Evolutionary conservation across 2,888 invertebrate species (phyloP).

Genomic region (Drosophila helvetica): DNA sequence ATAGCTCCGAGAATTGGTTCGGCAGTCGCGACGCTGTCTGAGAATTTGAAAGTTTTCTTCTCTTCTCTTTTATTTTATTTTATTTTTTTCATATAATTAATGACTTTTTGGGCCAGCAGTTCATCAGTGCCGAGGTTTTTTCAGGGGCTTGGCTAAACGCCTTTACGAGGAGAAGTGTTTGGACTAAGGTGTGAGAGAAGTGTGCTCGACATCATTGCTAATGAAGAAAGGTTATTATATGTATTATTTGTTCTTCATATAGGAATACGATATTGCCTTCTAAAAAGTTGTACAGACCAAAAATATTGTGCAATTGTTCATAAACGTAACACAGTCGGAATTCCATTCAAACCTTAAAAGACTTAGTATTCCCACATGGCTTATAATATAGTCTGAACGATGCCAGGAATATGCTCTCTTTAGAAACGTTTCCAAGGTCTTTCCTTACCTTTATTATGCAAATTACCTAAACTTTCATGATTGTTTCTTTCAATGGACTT

Average conservation of each 20-base stretch:
- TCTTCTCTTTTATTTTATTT: slow-evolving; percentile 23
- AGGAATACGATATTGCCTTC: too few relatives aligned
- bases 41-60: slow-evolving; percentile 38
- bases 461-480: slow-evolving; percentile 24
- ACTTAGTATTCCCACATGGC: too few relatives aligned
- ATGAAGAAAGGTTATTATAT: slow-evolving; percentile 15
- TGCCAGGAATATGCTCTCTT: too few relatives aligned
- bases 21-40: slow-evolving; percentile 57
- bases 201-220: not conserved
- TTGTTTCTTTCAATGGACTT: slow-evolving; percentile 45
- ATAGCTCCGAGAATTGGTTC: slow-evolving; percentile 51
- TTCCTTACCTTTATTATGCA: slow-evolving; percentile 30
- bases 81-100: slow-evolving; percentile 57
- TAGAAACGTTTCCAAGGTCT: not conserved
- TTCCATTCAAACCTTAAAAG: too few relatives aligned
- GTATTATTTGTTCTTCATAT: not conserved
- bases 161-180: slow-evolving; percentile 10
- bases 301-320: too few relatives aligned
- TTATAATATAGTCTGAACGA: too few relatives aligned
- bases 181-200: slow-evolving; percentile 24
- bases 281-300: too few relatives aligned
- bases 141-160: slow-evolving; percentile 37
- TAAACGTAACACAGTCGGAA: too few relatives aligned
- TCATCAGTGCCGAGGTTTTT: slow-evolving; percentile 48
- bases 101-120: slow-evolving; percentile 58